Conservation (phyloP, 2,888 invertebrate species). For the Conomelus anceps region DNA sequence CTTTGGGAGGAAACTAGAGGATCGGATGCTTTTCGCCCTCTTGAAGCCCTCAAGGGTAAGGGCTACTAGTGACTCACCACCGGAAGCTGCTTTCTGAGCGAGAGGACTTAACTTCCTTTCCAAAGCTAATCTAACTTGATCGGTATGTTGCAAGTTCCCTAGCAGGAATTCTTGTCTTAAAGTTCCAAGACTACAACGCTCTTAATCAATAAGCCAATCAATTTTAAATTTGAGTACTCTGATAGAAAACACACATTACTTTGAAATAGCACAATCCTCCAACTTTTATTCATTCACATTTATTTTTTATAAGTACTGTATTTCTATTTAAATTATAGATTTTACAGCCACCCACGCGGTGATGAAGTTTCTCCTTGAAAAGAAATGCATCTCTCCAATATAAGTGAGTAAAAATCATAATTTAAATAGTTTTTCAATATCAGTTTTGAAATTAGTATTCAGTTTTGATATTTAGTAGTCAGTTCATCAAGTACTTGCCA, state of each 20-base stretch:
- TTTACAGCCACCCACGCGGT: too few relatives aligned
- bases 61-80: background rate
- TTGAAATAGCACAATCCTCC: too few relatives aligned
- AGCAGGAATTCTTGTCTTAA: background rate
- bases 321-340: too few relatives aligned
- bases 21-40: background rate
- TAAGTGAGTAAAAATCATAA: too few relatives aligned
- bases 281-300: too few relatives aligned
- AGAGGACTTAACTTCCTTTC: background rate
- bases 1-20: background rate
- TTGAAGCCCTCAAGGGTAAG: background rate
- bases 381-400: too few relatives aligned
- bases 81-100: background rate
- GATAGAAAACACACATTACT: background rate
- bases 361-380: too few relatives aligned
- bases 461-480: too few relatives aligned
- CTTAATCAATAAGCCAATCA: background rate
- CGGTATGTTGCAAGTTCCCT: background rate
- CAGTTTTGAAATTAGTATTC: too few relatives aligned
- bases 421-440: too few relatives aligned
- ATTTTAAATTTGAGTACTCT: background rate
- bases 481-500: too few relatives aligned
- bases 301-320: too few relatives aligned
- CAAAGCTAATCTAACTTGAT: background rate
- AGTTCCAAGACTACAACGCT: background rate